phyloP scores from a whole-genome alignment of 2,888 invertebrate species.

The Gastrophysa polygoni region DNA sequence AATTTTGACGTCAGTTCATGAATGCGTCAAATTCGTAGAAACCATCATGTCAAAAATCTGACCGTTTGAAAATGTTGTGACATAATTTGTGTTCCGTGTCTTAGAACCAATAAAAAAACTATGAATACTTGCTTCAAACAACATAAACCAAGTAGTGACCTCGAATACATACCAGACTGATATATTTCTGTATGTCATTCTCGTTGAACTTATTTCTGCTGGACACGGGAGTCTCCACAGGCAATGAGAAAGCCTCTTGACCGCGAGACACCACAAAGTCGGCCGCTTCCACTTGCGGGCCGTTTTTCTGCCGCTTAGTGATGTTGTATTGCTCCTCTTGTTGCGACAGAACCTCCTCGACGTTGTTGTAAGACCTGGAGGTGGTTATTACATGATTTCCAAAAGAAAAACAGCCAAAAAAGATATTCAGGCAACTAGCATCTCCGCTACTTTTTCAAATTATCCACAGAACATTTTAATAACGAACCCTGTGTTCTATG shows the following conservation, averaged over 20 bases:
- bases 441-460: too few species aligned
- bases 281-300: conserved; percentile 19
- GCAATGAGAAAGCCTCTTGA: neutral
- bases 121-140: neutral
- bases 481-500: too few species aligned
- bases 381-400: neutral
- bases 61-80: too few species aligned
- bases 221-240: conserved; percentile 36
- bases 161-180: conserved; percentile 21
- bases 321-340: conserved; percentile 22
- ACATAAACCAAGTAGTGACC: neutral
- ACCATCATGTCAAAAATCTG: too few species aligned
- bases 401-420: too few species aligned
- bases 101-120: too few species aligned
- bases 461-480: too few species aligned
- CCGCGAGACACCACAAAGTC: neutral
- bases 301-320: conserved; percentile 13
- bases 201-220: conserved; percentile 26
- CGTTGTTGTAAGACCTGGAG: conserved; percentile 28
- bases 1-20: too few species aligned
- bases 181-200: conserved; percentile 23
- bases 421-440: too few species aligned
- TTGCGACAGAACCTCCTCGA: conserved; percentile 30
- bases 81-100: too few species aligned
- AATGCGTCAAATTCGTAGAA: too few species aligned